These are phyloP conservation scores for Syrmaticus mikado DNA, from an alignment of 2,113 vertebrate species.

Conservation along the genomic window DNA sequence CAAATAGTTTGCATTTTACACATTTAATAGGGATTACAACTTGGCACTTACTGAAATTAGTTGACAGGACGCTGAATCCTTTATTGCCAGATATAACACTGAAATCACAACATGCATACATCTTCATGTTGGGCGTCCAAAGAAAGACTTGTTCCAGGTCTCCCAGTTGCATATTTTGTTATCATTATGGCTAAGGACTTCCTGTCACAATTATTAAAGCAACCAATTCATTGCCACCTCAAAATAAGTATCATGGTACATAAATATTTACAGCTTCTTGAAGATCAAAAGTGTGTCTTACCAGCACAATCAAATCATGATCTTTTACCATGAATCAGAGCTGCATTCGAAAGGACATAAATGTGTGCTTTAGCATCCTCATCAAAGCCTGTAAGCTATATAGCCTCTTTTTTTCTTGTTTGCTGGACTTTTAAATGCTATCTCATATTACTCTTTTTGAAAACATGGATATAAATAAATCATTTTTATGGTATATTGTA, in stretches of 20 bases:
- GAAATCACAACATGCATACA: neutral
- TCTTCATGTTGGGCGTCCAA: neutral
- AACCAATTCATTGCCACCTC: neutral
- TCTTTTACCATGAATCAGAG: neutral
- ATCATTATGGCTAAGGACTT: neutral
- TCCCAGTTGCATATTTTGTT: neutral
- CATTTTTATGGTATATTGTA: neutral
- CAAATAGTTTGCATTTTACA: neutral
- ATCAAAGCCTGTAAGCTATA: neutral
- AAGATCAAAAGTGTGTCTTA: neutral
- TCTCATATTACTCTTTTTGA: neutral
- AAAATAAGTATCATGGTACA: neutral
- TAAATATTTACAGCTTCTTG: neutral
- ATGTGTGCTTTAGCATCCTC: rapidly evolving
- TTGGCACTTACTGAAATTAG: neutral
- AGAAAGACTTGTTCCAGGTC: neutral
- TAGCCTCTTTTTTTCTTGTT: neutral
- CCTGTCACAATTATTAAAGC: neutral
- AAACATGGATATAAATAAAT: neutral
- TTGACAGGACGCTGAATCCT: neutral
- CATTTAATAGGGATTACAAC: neutral
- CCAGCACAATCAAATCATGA: neutral
- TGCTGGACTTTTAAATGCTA: neutral
- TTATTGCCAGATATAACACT: neutral
- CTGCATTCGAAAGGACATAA: neutral